Conservation (phyloP, 1,140 invertebrate genomes). For the Danaus melanippus region DNA sequence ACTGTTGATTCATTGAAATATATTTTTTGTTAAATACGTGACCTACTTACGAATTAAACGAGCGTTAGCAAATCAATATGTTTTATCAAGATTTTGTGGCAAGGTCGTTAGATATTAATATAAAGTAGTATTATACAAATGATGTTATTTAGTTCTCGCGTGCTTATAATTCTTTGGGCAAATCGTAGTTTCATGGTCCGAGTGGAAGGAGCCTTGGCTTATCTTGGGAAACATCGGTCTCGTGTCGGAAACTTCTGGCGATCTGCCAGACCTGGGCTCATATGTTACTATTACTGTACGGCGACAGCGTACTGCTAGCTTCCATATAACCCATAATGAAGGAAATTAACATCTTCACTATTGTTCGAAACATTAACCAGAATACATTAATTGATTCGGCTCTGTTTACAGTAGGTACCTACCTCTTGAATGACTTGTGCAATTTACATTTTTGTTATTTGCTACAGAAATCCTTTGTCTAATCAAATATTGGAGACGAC, state of each 20-base stretch:
- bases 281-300: slow-evolving; percentile 17
- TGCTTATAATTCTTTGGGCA: slow-evolving; percentile 30
- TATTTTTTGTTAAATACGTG: slow-evolving; percentile 7
- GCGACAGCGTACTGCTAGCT: not conserved
- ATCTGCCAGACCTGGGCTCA: slow-evolving; percentile 40
- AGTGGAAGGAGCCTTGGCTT: slow-evolving; percentile 32
- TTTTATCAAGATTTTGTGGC: slow-evolving; percentile 22
- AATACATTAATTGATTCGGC: too few relatives aligned
- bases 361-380: too few relatives aligned
- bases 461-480: too few relatives aligned
- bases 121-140: slow-evolving; percentile 13
- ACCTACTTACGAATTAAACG: slow-evolving; percentile 13
- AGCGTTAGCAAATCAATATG: slow-evolving; percentile 16
- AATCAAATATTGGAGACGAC: too few relatives aligned
- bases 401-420: too few relatives aligned
- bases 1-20: too few relatives aligned
- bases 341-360: too few relatives aligned
- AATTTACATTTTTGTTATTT: too few relatives aligned
- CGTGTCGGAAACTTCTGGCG: slow-evolving; percentile 46
- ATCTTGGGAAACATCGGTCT: slow-evolving; percentile 52
- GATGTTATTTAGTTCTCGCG: slow-evolving; percentile 20
- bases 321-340: too few relatives aligned
- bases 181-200: slow-evolving; percentile 24
- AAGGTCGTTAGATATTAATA: slow-evolving; percentile 22
- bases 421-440: too few relatives aligned